Conservation (phyloP, 2,113 vertebrate species). For the Aspiorhynchus laticeps region DNA sequence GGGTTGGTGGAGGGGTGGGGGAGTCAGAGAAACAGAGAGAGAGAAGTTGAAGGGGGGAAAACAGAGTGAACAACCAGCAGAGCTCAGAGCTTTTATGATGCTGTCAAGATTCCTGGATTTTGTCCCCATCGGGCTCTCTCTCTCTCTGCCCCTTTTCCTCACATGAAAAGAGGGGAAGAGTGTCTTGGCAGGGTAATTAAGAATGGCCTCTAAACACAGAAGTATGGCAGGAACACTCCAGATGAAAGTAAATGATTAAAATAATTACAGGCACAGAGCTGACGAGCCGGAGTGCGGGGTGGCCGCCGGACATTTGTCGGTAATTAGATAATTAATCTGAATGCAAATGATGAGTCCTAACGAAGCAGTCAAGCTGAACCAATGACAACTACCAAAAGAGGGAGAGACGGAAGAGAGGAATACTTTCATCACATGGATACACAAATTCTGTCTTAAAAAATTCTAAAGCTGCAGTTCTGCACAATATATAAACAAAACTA, state of each 20-base stretch:
- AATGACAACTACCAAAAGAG: constrained; percentile 74
- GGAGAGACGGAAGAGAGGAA: constrained; percentile 41
- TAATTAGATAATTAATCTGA: constrained; percentile 99
- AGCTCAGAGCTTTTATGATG: constrained; percentile 73
- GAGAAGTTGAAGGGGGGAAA: constrained; percentile 52
- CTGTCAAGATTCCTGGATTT: constrained; percentile 75
- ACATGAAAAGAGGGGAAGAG: constrained; percentile 72
- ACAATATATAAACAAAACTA: background rate
- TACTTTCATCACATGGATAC: constrained; percentile 24
- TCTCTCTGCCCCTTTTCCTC: constrained; percentile 52
- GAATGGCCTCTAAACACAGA: constrained; percentile 98
- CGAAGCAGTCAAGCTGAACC: constrained; percentile 99
- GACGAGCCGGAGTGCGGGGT: constrained; percentile 97
- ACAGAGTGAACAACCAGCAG: constrained; percentile 68
- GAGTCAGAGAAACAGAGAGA: constrained; percentile 44
- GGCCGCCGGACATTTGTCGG: constrained; percentile 99
- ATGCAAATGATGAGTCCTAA: constrained; percentile 99
- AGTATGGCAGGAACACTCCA: constrained; percentile 96
- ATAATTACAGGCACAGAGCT: constrained; percentile 99
- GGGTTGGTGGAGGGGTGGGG: constrained; percentile 31
- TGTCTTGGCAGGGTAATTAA: constrained; percentile 90
- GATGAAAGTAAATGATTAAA: constrained; percentile 99
- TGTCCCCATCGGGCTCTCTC: constrained; percentile 68
- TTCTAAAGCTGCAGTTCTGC: background rate
- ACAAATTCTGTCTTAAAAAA: background rate